A percentile compares a stretch with the other conserved stretches of the same genome.
These are phyloP conservation scores for Bothrops jararaca DNA, from an alignment of 2,113 vertebrate genomes.

Conservation along the genomic window DNA sequence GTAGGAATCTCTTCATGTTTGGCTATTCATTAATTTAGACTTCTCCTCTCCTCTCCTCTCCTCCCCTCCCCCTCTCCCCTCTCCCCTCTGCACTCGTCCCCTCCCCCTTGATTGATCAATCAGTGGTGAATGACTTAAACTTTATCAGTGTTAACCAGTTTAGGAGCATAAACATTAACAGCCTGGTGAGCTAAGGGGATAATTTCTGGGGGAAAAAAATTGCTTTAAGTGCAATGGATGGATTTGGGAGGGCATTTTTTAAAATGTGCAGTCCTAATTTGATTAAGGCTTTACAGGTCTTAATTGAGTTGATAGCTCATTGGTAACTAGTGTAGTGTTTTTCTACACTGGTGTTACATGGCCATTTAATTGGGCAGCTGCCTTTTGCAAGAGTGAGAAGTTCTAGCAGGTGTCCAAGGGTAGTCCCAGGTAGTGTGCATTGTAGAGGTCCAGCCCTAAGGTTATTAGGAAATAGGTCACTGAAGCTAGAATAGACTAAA, in stretches of 20 bases:
- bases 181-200: neutral
- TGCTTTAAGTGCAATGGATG: neutral
- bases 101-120: neutral
- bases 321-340: neutral
- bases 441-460: neutral
- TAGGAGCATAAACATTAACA: neutral
- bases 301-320: neutral
- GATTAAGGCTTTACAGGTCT: neutral
- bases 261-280: neutral
- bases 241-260: neutral
- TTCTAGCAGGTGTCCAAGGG: neutral
- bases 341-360: neutral
- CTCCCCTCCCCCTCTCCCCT: fast-evolving
- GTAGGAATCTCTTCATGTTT: neutral
- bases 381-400: neutral
- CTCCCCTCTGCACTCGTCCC: too few relatives aligned
- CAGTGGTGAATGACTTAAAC: neutral
- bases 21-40: neutral
- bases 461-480: neutral
- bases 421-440: neutral
- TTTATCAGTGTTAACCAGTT: neutral
- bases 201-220: neutral
- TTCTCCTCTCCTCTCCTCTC: neutral
- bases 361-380: neutral
- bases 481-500: neutral